Conservation (phyloP, 2,113 vertebrate species). For the Macaca nemestrina region DNA sequence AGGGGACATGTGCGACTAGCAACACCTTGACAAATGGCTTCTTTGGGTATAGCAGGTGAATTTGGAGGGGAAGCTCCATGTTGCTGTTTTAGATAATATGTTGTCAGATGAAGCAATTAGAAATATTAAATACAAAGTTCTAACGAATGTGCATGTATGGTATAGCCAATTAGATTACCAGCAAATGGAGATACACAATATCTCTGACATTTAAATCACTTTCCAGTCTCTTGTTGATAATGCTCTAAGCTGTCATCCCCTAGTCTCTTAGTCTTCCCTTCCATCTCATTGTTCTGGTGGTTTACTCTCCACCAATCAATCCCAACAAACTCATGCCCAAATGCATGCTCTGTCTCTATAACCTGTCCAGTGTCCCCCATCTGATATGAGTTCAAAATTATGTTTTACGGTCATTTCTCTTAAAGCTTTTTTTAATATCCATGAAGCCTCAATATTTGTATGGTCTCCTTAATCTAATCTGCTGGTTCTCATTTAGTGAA, state of each 20-base stretch:
- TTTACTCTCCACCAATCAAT: background rate
- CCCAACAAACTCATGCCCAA: background rate
- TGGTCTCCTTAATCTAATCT: constrained; percentile 55
- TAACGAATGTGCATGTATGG: background rate
- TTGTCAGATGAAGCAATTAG: background rate
- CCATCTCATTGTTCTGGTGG: background rate
- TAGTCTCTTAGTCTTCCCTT: background rate
- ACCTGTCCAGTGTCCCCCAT: background rate
- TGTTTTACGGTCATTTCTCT: constrained; percentile 19
- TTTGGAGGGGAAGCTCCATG: background rate
- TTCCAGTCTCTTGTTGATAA: background rate
- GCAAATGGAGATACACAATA: rapidly evolving
- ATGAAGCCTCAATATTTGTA: constrained; percentile 36
- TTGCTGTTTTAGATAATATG: background rate
- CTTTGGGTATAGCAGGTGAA: background rate
- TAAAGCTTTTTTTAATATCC: constrained; percentile 40
- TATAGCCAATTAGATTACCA: background rate
- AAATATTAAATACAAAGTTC: background rate
- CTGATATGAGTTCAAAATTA: background rate
- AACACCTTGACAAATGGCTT: background rate
- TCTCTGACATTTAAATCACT: background rate
- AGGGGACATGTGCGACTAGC: background rate
- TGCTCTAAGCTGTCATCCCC: background rate
- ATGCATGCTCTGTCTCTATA: background rate
- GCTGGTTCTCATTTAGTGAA: constrained; percentile 17